A percentile compares a stretch with the other conserved stretches of the same genome.
These are phyloP conservation scores for Chaenocephalus aceratus DNA, from an alignment of 2,113 vertebrate genomes.

Conservation along the genomic window DNA sequence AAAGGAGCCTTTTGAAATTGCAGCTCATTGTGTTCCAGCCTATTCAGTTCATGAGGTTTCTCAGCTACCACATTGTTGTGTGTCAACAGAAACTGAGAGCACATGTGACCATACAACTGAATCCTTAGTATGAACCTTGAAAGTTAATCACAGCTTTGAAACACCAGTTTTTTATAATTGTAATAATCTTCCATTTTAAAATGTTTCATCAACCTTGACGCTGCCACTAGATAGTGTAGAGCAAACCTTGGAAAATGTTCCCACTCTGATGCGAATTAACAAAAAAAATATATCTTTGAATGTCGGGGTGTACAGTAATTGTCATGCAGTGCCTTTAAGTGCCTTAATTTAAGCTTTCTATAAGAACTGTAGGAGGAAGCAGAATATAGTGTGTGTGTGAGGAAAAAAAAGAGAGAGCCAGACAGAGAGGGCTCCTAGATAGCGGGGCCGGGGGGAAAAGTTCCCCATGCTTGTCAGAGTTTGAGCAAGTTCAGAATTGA, in stretches of 20 bases:
- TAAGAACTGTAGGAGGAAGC: conserved; percentile 48
- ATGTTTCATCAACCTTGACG: background rate
- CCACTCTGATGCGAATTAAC: conserved; percentile 20
- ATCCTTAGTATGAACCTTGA: conserved; percentile 18
- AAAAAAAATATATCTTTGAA: conserved; percentile 6
- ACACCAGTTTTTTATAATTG: conserved; percentile 10
- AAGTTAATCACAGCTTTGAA: conserved; percentile 33
- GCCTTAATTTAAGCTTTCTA: conserved; percentile 60
- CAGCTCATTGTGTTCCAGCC: conserved; percentile 36
- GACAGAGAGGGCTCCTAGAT: conserved; percentile 64
- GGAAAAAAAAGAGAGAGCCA: conserved; percentile 43
- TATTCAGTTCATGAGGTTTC: conserved; percentile 58
- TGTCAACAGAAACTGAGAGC: conserved; percentile 60
- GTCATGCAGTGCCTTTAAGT: conserved; percentile 32
- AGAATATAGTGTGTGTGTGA: conserved; percentile 44
- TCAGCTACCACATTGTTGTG: conserved; percentile 48
- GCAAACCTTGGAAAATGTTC: background rate
- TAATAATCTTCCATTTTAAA: background rate
- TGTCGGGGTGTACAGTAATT: background rate
- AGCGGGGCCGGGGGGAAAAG: conserved; percentile 73
- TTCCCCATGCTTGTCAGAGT: conserved; percentile 83
- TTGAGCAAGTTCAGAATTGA: conserved; percentile 83
- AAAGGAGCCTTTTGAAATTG: conserved; percentile 44
- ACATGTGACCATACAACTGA: conserved; percentile 47
- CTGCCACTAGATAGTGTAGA: background rate